Base-by-base conservation (phyloP, 2,888 invertebrate genomes). In the Hydroisotoma schaefferi region DNA sequence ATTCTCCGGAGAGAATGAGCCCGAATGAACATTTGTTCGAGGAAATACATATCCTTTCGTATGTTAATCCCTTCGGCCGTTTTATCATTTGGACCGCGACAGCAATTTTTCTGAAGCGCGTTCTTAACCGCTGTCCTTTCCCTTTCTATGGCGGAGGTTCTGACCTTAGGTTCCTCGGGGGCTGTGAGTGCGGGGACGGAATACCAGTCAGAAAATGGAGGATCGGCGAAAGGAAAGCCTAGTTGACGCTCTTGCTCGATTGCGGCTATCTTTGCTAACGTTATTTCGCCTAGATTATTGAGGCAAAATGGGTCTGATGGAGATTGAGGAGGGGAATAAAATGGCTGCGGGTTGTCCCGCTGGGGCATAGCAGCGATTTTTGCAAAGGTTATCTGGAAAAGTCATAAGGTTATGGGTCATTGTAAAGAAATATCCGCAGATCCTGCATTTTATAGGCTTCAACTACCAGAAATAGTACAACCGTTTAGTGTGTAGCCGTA, bases 331-430 rank as follows among this genome's bases (percentile, higher is more conserved):
- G 22, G 38, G 38, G n/a, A 38, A 55, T 20, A 40, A 15, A 20
- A n/a, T 54, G 37, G 12, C 12, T 20, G 29, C 20, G 25, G 37
- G 27, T 10, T 25, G 15, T 64, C 54, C 37, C 67, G 52, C 20
- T 57, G 37, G 4, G 71, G 68, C 29, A 68, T 63, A 0, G 69
- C 64, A n/a, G 69, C 71, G 27, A 66, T 66, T 59, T 71, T 66
- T 1, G 62, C 65, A 59, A 71, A 67, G 29, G 71, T 71, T 1
- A 71, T 63, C 59, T 67, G 26, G 8, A 48, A 12, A 59, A 51
- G 27, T 33, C 6, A 3, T 18, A 43, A 10, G 8, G 8, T 33
- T 33, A 33, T 8, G 8, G 33, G 15, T 33, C 8, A 33, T 10
- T 10, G 33, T 33, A 33, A 33, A 33, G 8, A 33, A 8, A 10